Percentiles rank a stretch among this genome's conserved stretches.
phyloP scores from a whole-genome alignment of 1,140 invertebrate genomes.

The Heliconius himera region DNA sequence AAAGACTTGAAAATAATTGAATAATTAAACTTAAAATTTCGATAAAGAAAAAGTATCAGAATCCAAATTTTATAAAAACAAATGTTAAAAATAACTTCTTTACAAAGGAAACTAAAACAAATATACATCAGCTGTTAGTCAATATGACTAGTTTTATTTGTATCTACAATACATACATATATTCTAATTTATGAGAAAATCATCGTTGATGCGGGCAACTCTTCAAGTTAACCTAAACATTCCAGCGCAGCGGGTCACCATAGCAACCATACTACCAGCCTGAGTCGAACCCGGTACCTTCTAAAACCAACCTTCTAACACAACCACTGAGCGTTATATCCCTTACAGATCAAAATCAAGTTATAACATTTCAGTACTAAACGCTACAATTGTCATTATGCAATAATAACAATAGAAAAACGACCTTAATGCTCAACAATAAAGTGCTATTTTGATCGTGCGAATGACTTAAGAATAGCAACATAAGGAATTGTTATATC shows the following conservation, averaged over 20 bases:
- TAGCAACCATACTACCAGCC: slow-evolving; percentile 62
- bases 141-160: background rate
- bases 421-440: slow-evolving; percentile 71
- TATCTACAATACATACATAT: slow-evolving; percentile 21
- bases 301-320: slow-evolving; percentile 65
- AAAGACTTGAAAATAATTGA: no score
- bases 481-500: slow-evolving; percentile 80
- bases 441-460: slow-evolving; percentile 72
- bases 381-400: slow-evolving; percentile 64
- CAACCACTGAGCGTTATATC: slow-evolving; percentile 55
- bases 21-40: no score
- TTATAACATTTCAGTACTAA: slow-evolving; percentile 76
- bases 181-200: slow-evolving; percentile 62
- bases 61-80: no score
- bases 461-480: slow-evolving; percentile 76
- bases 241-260: slow-evolving; percentile 72
- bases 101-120: background rate
- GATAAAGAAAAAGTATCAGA: no score
- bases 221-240: slow-evolving; percentile 58
- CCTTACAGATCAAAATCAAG: slow-evolving; percentile 65
- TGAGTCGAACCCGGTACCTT: slow-evolving; percentile 36
- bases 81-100: no score
- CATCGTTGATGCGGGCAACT: slow-evolving; percentile 61
- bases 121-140: slow-evolving; percentile 9
- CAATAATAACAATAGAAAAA: slow-evolving; percentile 75